Evolutionary conservation across 2,113 vertebrate genomes (phyloP).

Genomic region (Falco punctatus): DNA sequence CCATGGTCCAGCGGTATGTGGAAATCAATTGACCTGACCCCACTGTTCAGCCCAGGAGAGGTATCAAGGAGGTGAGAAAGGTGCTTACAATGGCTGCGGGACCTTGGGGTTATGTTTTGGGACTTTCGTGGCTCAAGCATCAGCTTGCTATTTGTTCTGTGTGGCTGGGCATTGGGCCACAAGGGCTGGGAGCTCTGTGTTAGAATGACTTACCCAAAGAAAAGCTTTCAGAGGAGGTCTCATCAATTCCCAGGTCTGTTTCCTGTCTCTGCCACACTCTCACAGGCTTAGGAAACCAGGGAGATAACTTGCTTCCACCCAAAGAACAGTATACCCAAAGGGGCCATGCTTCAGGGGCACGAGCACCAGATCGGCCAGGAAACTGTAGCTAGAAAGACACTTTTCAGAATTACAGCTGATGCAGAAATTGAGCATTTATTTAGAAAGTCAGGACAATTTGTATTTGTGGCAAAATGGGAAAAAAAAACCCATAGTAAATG

Average conservation of each 20-base stretch:
- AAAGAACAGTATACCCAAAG: neutral
- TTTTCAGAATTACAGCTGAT: neutral
- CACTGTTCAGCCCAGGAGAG: neutral
- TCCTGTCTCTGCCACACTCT: neutral
- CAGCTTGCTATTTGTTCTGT: neutral
- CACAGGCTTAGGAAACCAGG: neutral
- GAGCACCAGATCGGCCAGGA: neutral
- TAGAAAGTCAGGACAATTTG: neutral
- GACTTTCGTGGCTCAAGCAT: neutral
- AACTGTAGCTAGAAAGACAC: neutral
- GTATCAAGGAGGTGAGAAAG: accelerated
- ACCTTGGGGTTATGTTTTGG: neutral
- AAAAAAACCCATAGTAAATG: neutral
- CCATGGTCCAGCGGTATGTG: neutral
- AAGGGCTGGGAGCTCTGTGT: accelerated
- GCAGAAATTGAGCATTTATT: neutral
- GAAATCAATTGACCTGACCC: neutral
- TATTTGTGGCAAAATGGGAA: neutral
- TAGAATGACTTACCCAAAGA: neutral
- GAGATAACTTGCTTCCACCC: neutral
- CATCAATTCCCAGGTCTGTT: accelerated
- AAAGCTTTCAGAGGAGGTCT: neutral
- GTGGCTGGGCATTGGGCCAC: accelerated
- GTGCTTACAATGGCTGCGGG: accelerated
- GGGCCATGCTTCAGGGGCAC: neutral